These are phyloP conservation scores for Coelinius sp. DNA, from an alignment of 2,888 invertebrate species.

Conservation along the genomic window DNA sequence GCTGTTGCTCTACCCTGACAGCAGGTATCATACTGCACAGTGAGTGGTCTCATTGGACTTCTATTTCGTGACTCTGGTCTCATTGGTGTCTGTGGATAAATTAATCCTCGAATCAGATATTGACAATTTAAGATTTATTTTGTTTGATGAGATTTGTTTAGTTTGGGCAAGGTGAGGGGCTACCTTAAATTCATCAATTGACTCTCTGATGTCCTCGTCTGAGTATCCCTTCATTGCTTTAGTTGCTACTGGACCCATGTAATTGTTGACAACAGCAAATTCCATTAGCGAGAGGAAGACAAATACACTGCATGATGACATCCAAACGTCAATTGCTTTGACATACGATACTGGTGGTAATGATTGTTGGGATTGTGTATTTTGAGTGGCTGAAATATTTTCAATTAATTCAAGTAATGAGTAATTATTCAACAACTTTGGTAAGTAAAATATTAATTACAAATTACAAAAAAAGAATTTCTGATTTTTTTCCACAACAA, in stretches of 20 bases:
- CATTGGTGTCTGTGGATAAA: conserved; percentile 65
- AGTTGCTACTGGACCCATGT: conserved; percentile 88
- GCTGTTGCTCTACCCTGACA: conserved; percentile 81
- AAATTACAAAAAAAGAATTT: no score
- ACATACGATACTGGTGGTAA: conserved; percentile 93
- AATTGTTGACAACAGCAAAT: conserved; percentile 92
- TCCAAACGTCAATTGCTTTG: conserved; percentile 94
- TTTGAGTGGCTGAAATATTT: conserved; percentile 82
- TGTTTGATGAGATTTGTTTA: neutral
- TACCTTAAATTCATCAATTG: conserved; percentile 85
- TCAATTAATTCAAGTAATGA: neutral
- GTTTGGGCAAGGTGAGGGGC: conserved; percentile 1
- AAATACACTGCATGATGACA: conserved; percentile 92
- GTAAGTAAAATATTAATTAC: no score
- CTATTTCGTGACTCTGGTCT: conserved; percentile 66
- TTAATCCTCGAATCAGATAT: conserved; percentile 7
- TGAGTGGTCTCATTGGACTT: conserved; percentile 66
- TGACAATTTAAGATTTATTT: neutral
- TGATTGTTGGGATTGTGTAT: conserved; percentile 91
- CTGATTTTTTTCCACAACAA: neutral
- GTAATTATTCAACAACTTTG: no score
- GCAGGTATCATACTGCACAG: conserved; percentile 84
- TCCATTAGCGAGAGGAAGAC: conserved; percentile 93
- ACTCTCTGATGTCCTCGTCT: conserved; percentile 83
- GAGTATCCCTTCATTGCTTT: conserved; percentile 93